phyloP scores from a whole-genome alignment of 2,888 invertebrate species.

The Eudasyphora cyanicolor region DNA sequence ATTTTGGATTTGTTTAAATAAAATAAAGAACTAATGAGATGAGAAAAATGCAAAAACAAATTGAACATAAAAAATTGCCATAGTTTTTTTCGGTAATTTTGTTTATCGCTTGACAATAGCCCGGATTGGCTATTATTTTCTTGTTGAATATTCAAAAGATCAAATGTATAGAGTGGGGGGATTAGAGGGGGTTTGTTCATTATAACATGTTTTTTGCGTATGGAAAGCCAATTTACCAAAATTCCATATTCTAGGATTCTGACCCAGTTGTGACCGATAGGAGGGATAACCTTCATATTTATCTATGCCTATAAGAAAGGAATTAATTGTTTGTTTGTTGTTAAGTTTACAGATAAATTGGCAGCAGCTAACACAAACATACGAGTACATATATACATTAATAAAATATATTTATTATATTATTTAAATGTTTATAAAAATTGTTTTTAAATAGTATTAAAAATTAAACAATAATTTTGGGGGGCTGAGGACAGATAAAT shows the following conservation, averaged over 20 bases:
- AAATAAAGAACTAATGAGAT: background rate
- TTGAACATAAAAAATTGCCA: constrained; percentile 24
- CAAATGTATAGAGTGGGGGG: constrained; percentile 46
- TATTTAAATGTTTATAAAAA: constrained; percentile 9
- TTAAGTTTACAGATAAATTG: constrained; percentile 30
- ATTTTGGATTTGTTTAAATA: constrained; percentile 1
- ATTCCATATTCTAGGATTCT: constrained; percentile 80
- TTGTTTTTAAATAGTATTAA: no score
- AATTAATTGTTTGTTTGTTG: constrained; percentile 63
- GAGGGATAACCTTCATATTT: constrained; percentile 80
- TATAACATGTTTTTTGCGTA: no score
- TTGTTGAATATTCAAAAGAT: constrained; percentile 57
- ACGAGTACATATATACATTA: background rate
- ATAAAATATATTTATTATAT: background rate
- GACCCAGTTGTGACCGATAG: constrained; percentile 80
- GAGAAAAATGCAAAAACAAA: background rate
- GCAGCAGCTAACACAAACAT: background rate
- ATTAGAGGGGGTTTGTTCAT: constrained; percentile 16
- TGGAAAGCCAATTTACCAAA: constrained; percentile 79
- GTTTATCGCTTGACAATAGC: background rate
- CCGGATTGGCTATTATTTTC: background rate
- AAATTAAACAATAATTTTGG: constrained; percentile 35
- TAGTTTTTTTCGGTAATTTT: constrained; percentile 16
- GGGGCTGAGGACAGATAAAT: constrained; percentile 17
- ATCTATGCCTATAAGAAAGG: constrained; percentile 77